These are phyloP conservation scores for Synergus gifuensis DNA, from an alignment of 2,888 invertebrate species.

Conservation along the genomic window DNA sequence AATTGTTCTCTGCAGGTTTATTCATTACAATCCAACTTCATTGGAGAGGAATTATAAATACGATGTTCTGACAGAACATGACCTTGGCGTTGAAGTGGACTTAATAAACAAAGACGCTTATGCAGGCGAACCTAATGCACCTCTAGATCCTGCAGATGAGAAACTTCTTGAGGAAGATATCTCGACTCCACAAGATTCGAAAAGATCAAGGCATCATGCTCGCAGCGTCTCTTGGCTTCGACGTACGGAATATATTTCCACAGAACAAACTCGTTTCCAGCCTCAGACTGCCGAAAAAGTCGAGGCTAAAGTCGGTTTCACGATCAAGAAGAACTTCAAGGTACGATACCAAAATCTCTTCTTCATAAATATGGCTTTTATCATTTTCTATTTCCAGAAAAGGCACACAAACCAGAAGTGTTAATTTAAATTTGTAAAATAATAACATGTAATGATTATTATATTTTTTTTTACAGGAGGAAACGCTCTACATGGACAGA, in stretches of 20 bases:
- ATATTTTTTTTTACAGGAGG: slow-evolving; percentile 81
- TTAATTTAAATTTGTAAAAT: background rate
- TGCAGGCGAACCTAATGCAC: slow-evolving; percentile 87
- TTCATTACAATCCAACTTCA: slow-evolving; percentile 97
- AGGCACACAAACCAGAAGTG: too few species aligned
- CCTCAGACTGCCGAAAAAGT: slow-evolving; percentile 98
- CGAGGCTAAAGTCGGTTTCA: slow-evolving; percentile 99
- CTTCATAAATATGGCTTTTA: background rate
- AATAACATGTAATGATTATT: slow-evolving; percentile 25
- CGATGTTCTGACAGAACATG: slow-evolving; percentile 98
- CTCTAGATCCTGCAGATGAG: slow-evolving; percentile 95
- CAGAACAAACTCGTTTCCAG: slow-evolving; percentile 98
- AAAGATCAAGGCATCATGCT: slow-evolving; percentile 96
- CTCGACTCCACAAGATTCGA: slow-evolving; percentile 91
- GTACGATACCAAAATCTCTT: slow-evolving; percentile 60
- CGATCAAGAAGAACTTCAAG: slow-evolving; percentile 94
- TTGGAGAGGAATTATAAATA: slow-evolving; percentile 96
- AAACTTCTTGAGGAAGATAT: slow-evolving; percentile 97
- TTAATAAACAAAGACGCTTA: slow-evolving; percentile 97
- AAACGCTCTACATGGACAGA: slow-evolving; percentile 96
- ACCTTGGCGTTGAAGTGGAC: slow-evolving; percentile 98
- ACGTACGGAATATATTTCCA: slow-evolving; percentile 99
- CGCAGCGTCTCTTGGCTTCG: slow-evolving; percentile 98
- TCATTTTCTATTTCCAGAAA: background rate
- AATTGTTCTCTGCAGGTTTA: slow-evolving; percentile 82